Conservation (phyloP, 2,113 vertebrate species). For the Neoarius graeffei region DNA sequence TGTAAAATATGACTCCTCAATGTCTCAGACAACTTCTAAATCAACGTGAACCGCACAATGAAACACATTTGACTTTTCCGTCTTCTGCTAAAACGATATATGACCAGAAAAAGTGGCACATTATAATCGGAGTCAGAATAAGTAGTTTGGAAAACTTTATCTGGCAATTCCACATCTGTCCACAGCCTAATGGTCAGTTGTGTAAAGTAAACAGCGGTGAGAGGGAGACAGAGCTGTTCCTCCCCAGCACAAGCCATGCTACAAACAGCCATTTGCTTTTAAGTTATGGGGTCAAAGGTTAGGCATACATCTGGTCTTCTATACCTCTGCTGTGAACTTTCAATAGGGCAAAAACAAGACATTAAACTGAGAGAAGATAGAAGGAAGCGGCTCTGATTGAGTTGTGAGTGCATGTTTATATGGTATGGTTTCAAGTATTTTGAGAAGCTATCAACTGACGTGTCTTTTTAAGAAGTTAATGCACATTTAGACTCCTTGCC, state of each 20-base stretch:
- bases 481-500: not conserved
- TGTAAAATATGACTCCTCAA: conserved; percentile 14
- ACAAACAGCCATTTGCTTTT: conserved; percentile 51
- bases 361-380: conserved; percentile 40
- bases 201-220: conserved; percentile 31
- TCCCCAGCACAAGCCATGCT: conserved; percentile 36
- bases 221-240: conserved; percentile 38
- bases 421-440: conserved; percentile 13
- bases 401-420: not conserved
- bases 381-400: conserved; percentile 3
- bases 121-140: conserved; percentile 22
- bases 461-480: not conserved
- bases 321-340: conserved; percentile 54
- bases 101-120: not conserved
- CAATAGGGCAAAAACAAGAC: conserved; percentile 36
- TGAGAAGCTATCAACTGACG: not conserved
- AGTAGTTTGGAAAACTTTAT: conserved; percentile 22
- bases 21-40: conserved; percentile 13
- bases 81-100: conserved; percentile 23
- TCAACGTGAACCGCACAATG: conserved; percentile 21
- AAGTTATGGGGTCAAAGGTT: conserved; percentile 60
- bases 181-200: conserved; percentile 31
- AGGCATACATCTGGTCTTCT: conserved; percentile 57
- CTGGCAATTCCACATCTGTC: conserved; percentile 12
- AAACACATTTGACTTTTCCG: conserved; percentile 20